phyloP scores from a whole-genome alignment of 2,888 invertebrate species.

The Pachliopta kotzebuea region DNA sequence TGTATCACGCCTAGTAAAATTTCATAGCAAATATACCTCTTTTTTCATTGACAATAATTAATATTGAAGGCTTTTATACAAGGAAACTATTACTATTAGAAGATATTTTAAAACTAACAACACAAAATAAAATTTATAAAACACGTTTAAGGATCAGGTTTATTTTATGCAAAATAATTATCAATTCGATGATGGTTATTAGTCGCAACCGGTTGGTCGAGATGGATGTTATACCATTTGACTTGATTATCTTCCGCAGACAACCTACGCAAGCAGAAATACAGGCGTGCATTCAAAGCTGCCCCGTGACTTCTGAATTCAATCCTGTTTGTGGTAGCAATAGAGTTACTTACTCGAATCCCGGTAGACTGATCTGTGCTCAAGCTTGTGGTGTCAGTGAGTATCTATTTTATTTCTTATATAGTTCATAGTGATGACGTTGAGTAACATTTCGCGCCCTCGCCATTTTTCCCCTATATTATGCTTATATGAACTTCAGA shows the following conservation, averaged over 20 bases:
- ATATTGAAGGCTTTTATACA: not conserved
- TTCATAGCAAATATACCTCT: not conserved
- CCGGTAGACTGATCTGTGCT: constrained; percentile 58
- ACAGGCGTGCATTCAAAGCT: constrained; percentile 35
- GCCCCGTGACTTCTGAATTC: constrained; percentile 51
- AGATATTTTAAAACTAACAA: not conserved
- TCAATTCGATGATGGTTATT: not conserved
- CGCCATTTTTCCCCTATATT: too few relatives aligned
- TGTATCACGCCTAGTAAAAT: not conserved
- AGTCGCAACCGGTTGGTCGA: too few relatives aligned
- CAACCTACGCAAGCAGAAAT: constrained; percentile 6
- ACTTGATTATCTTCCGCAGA: constrained; percentile 5
- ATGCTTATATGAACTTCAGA: too few relatives aligned
- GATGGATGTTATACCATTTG: not conserved
- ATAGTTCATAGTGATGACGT: not conserved
- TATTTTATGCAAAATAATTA: not conserved
- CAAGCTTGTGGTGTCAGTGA: constrained; percentile 64
- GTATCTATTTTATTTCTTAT: constrained; percentile 31
- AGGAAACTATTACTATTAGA: too few relatives aligned
- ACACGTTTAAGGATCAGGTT: not conserved
- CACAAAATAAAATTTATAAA: not conserved
- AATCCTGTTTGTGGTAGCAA: constrained; percentile 72
- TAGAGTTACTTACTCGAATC: constrained; percentile 56
- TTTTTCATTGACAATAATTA: not conserved
- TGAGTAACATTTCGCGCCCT: too few relatives aligned